Evolutionary conservation across 2,113 vertebrate species (phyloP), one percentile per base, ranked within the genome.

Genomic region (Rhabdomys dilectus): DNA sequence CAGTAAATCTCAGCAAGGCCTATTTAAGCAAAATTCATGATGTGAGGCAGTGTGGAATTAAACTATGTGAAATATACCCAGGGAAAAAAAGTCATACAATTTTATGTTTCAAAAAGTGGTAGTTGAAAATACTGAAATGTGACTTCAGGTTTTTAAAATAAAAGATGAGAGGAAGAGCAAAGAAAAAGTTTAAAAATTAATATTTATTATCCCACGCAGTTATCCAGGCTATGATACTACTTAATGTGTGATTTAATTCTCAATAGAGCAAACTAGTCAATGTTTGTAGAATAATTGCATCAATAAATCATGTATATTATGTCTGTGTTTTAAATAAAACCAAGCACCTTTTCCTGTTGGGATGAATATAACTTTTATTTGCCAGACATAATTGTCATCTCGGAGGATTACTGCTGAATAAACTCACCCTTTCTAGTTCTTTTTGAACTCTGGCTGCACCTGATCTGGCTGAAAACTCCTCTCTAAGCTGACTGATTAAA

Each of bases 291-390:
- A 89, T 91, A 64, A 93, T 24, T 39, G 34, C 15, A 60, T 73
- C 34, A 70, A 26, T 93, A 82, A 91, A 73, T 85, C 82, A 70
- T 34, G 17, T 39, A 16, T 66, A 68, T 80, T 21, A 78, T 45
- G 91, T 93, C 75, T 39, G 66, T 72, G 45, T 91, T 95, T 96
- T 60, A 94, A 76, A 96, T 70, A 91, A 91, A 95, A 82, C 62
- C 51, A 76, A 84, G 96, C 96, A 68, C 0, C 16, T 80, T 91
- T 96, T 56, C 15, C 12, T 88, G 19, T 68, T 95, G 84, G 94
- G 16, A 85, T 77, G 29, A 68, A 68, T 68, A 12, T 68, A 36
- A 36, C 31, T 68, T 66, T 68, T 68, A 36, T 68, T 36, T 36
- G 29, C 66, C 29, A 68, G 66, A 68, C 7, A 7, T 68, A 68